Evolutionary conservation across 2,888 invertebrate species (phyloP).

Genomic region (Empis stercorea): DNA sequence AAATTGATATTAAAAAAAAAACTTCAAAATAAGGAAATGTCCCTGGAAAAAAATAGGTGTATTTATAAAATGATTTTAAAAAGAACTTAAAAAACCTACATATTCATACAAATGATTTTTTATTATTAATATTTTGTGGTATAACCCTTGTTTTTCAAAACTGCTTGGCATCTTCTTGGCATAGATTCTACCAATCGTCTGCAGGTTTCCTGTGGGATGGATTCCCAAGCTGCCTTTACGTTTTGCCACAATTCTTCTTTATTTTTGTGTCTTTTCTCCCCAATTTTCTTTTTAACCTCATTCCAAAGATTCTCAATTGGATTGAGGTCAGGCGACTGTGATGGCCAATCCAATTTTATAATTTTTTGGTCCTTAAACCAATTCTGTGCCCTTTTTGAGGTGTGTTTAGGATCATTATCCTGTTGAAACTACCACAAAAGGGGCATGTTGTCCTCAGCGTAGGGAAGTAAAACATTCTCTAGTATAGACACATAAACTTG

Average conservation of each 20-base stretch:
- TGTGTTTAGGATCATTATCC: too few species aligned
- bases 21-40: too few species aligned
- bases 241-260: not conserved
- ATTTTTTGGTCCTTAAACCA: slow-evolving; percentile 5
- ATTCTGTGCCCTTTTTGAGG: slow-evolving; percentile 2
- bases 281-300: not conserved
- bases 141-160: slow-evolving; percentile 1
- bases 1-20: too few species aligned
- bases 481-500: not conserved
- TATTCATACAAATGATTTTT: not conserved
- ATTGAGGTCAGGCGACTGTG: slow-evolving; percentile 6
- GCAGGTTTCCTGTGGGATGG: not conserved
- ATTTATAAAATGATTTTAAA: too few species aligned
- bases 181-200: not conserved
- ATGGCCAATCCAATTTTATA: slow-evolving; percentile 3
- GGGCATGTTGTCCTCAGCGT: not conserved
- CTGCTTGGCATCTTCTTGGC: slow-evolving; percentile 4
- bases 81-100: too few species aligned
- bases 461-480: not conserved
- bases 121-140: slow-evolving; percentile 2
- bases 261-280: not conserved
- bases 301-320: slow-evolving; percentile 6
- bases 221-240: not conserved
- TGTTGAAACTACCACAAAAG: slow-evolving; percentile 3
- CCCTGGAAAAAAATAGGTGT: too few species aligned